Base-by-base conservation (phyloP, 1,140 invertebrate species). In the Bombus waltoni region DNA sequence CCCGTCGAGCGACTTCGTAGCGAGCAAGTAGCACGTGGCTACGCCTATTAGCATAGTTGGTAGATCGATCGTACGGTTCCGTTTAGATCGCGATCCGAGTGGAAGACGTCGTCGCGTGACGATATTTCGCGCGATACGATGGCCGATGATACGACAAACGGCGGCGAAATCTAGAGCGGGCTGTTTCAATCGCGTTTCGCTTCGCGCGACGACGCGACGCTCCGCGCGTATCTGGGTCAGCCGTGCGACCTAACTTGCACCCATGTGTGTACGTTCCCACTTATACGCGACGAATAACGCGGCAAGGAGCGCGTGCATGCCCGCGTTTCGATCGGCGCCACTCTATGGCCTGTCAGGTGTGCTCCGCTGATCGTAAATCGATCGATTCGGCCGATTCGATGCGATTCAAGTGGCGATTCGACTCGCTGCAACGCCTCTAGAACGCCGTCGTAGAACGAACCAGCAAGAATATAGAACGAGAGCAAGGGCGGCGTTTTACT, bases 261-360 rank as follows among this genome's bases (percentile, higher is more conserved):
- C 66, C 66, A 32, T 32, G 66, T 68, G 66, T 68, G 35, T 68
- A 68, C 35, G 66, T 35, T 68, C 22, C 35, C 66, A 68, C 66
- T 68, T 68, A 38, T 38, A n/a, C 62, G 62, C 62, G 62, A 66
- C 62, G 62, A 66, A 66, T 66, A 68, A 68, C 40, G 66, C 66
- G 66, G 66, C 35, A 68, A 25, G 9, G 35, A 35, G 66, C 66
- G 66, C 35, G 66, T 68, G 66, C 66, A 38, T 38, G 35, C 35
- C 35, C 66, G 66, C 35, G 35, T 68, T 68, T 68, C 66, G 66
- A 68, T 68, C 66, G 66, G 22, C 66, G 66, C 35, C 66, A n/a
- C 35, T 35, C 66, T 38, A 68, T 38, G 66, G 28, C 22, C 66
- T 35, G 32, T 38, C 66, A 68, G 66, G 66, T 68, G 72, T 13